phyloP scores from a whole-genome alignment of 1,140 invertebrate genomes.

The Tachypleus tridentatus region DNA sequence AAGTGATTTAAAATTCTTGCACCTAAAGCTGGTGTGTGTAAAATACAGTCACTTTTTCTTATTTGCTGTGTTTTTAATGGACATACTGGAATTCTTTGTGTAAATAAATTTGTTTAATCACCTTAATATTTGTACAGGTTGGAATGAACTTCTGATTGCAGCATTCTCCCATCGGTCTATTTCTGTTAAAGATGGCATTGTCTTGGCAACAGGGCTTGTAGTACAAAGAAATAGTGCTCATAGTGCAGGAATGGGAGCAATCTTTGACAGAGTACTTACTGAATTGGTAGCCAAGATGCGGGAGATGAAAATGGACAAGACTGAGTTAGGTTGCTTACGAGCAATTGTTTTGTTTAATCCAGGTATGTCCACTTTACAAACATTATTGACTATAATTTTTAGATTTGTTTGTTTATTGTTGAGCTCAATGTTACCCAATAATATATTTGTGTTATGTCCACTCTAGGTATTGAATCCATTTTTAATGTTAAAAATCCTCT shows the following conservation, averaged over 20 bases:
- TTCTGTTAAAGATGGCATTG: conserved; percentile 60
- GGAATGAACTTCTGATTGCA: conserved; percentile 93
- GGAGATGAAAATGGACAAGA: conserved; percentile 89
- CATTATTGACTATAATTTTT: no score
- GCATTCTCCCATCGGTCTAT: conserved; percentile 89
- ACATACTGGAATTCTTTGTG: no score
- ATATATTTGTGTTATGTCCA: no score
- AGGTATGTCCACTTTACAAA: conserved; percentile 34
- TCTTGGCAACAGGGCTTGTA: conserved; percentile 59
- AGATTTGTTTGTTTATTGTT: no score
- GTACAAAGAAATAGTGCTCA: conserved; percentile 73
- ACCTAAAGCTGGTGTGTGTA: no score
- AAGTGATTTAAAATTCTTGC: no score
- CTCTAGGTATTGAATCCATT: no score
- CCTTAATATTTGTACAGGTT: conserved; percentile 41
- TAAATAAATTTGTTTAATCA: no score
- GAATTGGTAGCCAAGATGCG: conserved; percentile 94
- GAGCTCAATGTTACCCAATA: no score
- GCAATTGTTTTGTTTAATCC: conserved; percentile 95
- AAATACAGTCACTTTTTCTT: no score
- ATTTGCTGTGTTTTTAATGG: no score
- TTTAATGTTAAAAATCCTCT: no score
- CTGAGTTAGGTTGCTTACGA: conserved; percentile 86
- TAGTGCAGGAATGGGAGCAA: conserved; percentile 63
- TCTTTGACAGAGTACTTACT: conserved; percentile 84